phyloP scores from a whole-genome alignment of 2,888 invertebrate species.

The Drosophila neotestacea region DNA sequence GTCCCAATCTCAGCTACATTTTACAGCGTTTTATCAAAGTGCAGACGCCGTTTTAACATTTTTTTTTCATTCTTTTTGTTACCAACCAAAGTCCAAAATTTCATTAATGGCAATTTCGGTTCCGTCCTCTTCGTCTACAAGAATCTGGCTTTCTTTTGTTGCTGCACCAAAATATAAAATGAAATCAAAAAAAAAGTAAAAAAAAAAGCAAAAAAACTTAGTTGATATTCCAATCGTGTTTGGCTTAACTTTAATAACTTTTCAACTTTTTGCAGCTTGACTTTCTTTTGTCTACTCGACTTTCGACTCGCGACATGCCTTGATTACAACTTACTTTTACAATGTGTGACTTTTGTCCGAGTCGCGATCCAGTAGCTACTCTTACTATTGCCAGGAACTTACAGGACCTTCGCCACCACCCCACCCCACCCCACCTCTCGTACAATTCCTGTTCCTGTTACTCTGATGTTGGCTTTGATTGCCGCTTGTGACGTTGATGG shows the following conservation, averaged over 20 bases:
- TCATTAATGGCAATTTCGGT: conserved; percentile 38
- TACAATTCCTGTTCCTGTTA: not conserved
- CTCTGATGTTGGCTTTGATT: conserved; percentile 50
- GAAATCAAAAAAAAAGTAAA: not conserved
- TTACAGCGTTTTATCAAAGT: not conserved
- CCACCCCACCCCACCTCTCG: not conserved
- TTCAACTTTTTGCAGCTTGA: conserved; percentile 68
- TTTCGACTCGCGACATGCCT: conserved; percentile 62
- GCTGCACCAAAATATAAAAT: conserved; percentile 1
- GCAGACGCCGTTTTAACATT: not conserved
- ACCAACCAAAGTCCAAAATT: conserved; percentile 31
- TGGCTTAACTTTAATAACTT: conserved; percentile 79
- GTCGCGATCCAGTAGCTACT: conserved; percentile 17
- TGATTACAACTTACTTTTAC: conserved; percentile 67
- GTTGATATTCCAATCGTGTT: conserved; percentile 74
- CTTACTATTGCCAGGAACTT: not conserved
- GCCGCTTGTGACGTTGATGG: conserved; percentile 74
- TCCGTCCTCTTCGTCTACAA: not conserved
- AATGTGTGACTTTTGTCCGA: conserved; percentile 42
- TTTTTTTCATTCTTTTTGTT: conserved; percentile 1
- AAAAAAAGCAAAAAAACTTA: conserved; percentile 39
- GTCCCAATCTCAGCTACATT: not conserved
- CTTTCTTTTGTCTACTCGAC: conserved; percentile 62
- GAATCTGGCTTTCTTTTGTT: conserved; percentile 4
- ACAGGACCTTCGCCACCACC: conserved; percentile 6